Conservation (phyloP, 2,888 invertebrate genomes). For the Phengaris alcon region DNA sequence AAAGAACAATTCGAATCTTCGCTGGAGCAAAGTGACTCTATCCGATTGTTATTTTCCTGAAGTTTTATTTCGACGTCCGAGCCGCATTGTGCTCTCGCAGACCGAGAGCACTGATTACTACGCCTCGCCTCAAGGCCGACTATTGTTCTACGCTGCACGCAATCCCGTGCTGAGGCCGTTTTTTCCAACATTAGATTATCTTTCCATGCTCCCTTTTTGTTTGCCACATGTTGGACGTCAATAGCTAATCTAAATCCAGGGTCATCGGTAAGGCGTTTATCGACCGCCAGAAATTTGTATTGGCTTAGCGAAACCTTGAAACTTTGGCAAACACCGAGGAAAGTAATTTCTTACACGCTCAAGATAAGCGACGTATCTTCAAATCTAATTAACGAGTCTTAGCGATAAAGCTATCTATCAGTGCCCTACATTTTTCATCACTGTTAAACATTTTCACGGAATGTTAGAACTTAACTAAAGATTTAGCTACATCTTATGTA, state of each 20-base stretch:
- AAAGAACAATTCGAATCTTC: slow-evolving; percentile 30
- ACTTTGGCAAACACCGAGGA: slow-evolving; percentile 4
- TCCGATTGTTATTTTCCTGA: slow-evolving; percentile 41
- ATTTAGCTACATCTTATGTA: too few species aligned
- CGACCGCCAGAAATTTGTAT: slow-evolving; percentile 16
- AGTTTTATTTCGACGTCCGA: slow-evolving; percentile 41
- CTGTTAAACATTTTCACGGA: neutral
- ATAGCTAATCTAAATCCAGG: slow-evolving; percentile 16
- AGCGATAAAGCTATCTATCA: neutral
- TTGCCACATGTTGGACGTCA: neutral
- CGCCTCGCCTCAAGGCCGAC: slow-evolving; percentile 66
- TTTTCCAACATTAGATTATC: slow-evolving; percentile 34
- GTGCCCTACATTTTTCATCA: neutral
- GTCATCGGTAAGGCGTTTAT: slow-evolving; percentile 8
- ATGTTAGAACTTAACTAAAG: too few species aligned
- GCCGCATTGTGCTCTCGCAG: slow-evolving; percentile 50
- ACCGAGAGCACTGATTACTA: slow-evolving; percentile 62
- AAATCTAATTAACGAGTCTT: neutral
- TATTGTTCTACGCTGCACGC: slow-evolving; percentile 70
- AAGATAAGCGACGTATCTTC: neutral
- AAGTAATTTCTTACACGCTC: neutral
- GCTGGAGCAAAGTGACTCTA: slow-evolving; percentile 35
- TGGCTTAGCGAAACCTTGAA: slow-evolving; percentile 12
- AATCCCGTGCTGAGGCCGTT: slow-evolving; percentile 42
- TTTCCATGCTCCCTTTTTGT: neutral